phyloP scores from a whole-genome alignment of 2,888 invertebrate species.

The Cecidostiba fungosa region DNA sequence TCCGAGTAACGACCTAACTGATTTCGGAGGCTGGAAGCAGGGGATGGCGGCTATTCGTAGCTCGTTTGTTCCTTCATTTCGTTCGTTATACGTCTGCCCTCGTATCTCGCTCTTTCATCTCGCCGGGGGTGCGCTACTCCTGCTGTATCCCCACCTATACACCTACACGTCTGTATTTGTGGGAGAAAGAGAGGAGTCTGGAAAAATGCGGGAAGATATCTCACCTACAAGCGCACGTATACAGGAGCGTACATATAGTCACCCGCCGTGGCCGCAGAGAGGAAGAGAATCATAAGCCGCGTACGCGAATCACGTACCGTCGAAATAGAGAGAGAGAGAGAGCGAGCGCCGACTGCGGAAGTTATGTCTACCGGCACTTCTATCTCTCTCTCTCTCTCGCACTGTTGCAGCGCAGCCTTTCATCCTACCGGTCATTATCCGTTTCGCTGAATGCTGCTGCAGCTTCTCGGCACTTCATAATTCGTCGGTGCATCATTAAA shows the following conservation, averaged over 20 bases:
- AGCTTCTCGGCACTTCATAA: slow-evolving; percentile 47
- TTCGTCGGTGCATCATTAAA: slow-evolving; percentile 58
- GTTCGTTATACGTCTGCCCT: slow-evolving; percentile 43
- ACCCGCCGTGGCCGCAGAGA: background rate
- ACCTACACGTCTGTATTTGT: background rate
- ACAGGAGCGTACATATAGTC: background rate
- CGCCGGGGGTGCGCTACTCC: background rate
- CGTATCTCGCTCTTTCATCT: background rate
- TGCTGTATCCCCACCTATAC: background rate
- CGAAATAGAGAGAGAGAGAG: slow-evolving; percentile 34
- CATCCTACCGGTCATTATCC: slow-evolving; percentile 48
- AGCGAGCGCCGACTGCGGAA: slow-evolving; percentile 37
- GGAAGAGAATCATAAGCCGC: slow-evolving; percentile 45
- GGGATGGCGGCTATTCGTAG: slow-evolving; percentile 34
- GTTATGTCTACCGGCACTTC: slow-evolving; percentile 57
- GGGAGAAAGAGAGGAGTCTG: background rate
- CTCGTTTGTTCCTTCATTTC: slow-evolving; percentile 56
- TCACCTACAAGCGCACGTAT: background rate
- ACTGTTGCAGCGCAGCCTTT: no score
- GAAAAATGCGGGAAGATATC: slow-evolving; percentile 24
- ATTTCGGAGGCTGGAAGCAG: slow-evolving; percentile 47
- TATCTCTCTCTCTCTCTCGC: background rate
- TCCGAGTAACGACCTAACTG: slow-evolving; percentile 52
- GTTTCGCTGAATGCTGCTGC: slow-evolving; percentile 46
- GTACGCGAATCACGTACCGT: slow-evolving; percentile 61